Evolutionary conservation across 2,113 vertebrate species (phyloP).

Genomic region (Oenanthe oenanthe): DNA sequence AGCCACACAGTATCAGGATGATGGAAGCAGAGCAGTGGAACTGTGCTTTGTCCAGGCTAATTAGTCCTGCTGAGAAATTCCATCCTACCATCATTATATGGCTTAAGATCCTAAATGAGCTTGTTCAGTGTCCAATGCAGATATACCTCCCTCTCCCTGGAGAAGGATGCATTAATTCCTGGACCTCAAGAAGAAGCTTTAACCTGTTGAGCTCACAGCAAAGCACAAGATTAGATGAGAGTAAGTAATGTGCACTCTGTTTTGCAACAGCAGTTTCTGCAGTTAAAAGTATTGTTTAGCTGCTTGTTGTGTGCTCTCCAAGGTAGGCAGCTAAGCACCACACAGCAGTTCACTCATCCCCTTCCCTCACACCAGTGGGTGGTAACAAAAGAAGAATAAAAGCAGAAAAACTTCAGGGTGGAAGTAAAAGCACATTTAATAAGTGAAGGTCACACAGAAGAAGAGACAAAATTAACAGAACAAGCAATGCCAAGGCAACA

Average conservation of each 20-base stretch:
- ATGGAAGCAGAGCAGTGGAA: not conserved
- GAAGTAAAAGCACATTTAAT: not conserved
- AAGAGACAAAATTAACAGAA: not conserved
- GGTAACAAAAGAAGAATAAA: not conserved
- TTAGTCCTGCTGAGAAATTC: constrained; percentile 46
- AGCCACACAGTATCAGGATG: not conserved
- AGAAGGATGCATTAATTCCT: not conserved
- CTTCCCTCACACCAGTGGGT: fast-evolving
- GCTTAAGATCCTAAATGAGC: not conserved
- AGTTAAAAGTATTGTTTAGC: not conserved
- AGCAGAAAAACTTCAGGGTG: not conserved
- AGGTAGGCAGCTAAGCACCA: not conserved
- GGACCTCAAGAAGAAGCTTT: not conserved
- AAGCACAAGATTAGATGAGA: not conserved
- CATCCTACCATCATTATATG: not conserved
- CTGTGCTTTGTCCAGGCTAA: not conserved
- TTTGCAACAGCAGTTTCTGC: not conserved
- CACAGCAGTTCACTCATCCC: fast-evolving
- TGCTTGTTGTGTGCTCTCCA: not conserved
- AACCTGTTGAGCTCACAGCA: not conserved
- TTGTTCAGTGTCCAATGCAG: not conserved
- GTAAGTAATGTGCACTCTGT: not conserved
- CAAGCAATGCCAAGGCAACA: not conserved
- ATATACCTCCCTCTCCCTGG: fast-evolving
- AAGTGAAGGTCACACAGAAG: not conserved